Evolutionary conservation across 2,888 invertebrate genomes (phyloP).

Genomic region (Antheraea assamensis): DNA sequence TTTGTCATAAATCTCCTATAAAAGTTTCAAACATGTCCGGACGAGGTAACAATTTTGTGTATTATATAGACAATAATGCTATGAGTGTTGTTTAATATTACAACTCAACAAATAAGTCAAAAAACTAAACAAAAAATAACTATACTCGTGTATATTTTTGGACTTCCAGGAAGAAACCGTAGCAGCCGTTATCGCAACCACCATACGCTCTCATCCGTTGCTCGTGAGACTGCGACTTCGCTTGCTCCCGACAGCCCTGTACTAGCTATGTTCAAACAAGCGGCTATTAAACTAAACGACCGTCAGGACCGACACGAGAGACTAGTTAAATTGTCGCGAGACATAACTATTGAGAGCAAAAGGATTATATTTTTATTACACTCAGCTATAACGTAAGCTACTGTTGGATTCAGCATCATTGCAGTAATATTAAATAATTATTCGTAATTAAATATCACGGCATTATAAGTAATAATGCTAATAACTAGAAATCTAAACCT

Average conservation of each 20-base stretch:
- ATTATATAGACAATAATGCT: neutral
- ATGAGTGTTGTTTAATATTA: neutral
- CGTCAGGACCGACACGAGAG: constrained; percentile 93
- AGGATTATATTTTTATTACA: constrained; percentile 93
- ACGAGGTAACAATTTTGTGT: constrained; percentile 42
- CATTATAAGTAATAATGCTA: no score
- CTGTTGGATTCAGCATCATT: neutral
- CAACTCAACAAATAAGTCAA: neutral
- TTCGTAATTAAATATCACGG: no score
- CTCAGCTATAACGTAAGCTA: constrained; percentile 82
- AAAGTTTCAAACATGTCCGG: constrained; percentile 44
- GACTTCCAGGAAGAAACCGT: constrained; percentile 49
- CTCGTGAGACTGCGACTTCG: constrained; percentile 55
- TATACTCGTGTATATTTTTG: neutral
- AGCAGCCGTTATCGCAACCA: constrained; percentile 49
- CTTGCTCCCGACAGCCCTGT: constrained; percentile 74
- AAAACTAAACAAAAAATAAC: neutral
- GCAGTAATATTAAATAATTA: no score
- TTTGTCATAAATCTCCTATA: neutral
- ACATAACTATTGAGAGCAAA: constrained; percentile 95
- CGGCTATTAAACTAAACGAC: constrained; percentile 85
- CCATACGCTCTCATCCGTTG: constrained; percentile 57
- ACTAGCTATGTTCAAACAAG: constrained; percentile 84
- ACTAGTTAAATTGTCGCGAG: constrained; percentile 90
- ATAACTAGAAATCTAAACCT: no score